Evolutionary conservation across 2,888 invertebrate species (phyloP), one percentile per base, ranked within the genome.

Genomic region (Epirrita christyi): DNA sequence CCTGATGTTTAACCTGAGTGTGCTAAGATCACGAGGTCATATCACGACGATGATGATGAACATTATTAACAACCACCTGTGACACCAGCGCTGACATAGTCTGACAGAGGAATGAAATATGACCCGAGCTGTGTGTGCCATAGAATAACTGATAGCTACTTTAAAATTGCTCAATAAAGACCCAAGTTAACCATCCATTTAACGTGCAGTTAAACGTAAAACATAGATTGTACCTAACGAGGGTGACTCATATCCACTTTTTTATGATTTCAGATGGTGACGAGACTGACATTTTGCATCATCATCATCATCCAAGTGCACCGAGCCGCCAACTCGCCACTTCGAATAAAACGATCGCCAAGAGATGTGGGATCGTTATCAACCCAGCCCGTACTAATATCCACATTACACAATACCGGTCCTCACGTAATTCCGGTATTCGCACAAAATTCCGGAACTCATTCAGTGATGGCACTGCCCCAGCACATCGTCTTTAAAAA

Each of bases 201-300:
- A n/a, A n/a, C n/a, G n/a, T n/a, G n/a, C n/a, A n/a, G n/a, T n/a
- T n/a, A n/a, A n/a, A n/a, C n/a, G n/a, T n/a, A n/a, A n/a, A n/a
- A n/a, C n/a, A n/a, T n/a, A n/a, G n/a, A n/a, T n/a, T n/a, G n/a
- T n/a, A n/a, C n/a, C n/a, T n/a, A n/a, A n/a, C n/a, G n/a, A 29
- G 8, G 6, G 28, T 29, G 2, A 7, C 28, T 29, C 8, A 29
- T 29, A 34, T 29, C 37, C 0, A 13, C 11, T 29, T 50, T 37
- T 47, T 10, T 44, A 61, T 57, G 29, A 7, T 81, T 80, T 2
- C 79, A 85, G 85, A 84, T 81, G 82, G 71, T 73, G 67, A 74
- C 70, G 61, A 69, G 72, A 65, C 61, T 81, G 6, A 51, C 64
- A 15, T 34, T 80, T 0, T 58, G 28, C 27, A 27, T 81, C 21